phyloP scores from a whole-genome alignment of 2,113 vertebrate genomes.

The Erythrolamprus reginae region DNA sequence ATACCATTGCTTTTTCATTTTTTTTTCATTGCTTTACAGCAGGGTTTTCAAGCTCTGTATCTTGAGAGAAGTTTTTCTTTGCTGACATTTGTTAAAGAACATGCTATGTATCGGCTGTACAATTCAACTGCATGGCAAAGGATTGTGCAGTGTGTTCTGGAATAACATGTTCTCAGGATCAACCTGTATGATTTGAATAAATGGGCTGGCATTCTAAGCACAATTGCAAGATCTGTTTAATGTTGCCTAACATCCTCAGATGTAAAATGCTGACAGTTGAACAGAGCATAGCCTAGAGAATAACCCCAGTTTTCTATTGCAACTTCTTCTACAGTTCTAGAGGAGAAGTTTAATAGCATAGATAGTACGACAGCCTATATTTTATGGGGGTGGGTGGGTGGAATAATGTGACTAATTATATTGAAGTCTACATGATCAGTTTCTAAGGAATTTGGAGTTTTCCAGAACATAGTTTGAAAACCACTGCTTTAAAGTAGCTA shows the following conservation, averaged over 20 bases:
- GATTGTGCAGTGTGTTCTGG: not conserved
- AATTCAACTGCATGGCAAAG: not conserved
- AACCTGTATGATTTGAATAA: not conserved
- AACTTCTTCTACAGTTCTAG: not conserved
- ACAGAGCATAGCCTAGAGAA: not conserved
- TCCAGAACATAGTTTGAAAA: not conserved
- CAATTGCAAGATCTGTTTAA: not conserved
- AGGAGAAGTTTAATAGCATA: not conserved
- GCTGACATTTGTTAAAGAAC: not conserved
- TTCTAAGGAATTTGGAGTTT: not conserved
- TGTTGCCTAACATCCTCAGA: too few species aligned
- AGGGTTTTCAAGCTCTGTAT: slow-evolving; percentile 6
- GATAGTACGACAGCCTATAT: not conserved
- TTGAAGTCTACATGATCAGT: not conserved
- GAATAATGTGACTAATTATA: not conserved
- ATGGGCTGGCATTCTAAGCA: not conserved
- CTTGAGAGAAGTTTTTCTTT: not conserved
- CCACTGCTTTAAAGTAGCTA: not conserved
- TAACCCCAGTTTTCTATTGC: not conserved
- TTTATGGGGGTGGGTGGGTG: too few species aligned
- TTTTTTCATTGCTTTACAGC: not conserved
- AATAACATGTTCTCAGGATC: not conserved
- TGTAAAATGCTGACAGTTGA: not conserved
- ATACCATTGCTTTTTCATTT: not conserved
- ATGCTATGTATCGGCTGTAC: not conserved